Percentiles rank a stretch among this genome's conserved stretches.
Conservation (phyloP, 2,888 invertebrate genomes). For the Melanchra persicariae region DNA sequence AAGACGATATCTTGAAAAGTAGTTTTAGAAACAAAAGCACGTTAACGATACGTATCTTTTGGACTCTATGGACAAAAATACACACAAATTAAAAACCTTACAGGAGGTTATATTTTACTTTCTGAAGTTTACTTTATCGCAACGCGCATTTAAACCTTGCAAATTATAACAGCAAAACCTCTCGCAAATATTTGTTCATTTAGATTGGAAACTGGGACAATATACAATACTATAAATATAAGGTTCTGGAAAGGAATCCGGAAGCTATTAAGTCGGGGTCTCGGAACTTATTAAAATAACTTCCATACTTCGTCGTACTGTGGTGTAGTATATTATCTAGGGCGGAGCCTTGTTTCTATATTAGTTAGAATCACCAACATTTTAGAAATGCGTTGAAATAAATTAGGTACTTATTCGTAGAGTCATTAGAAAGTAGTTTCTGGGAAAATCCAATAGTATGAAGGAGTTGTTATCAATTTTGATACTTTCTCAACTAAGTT, state of each 20-base stretch:
- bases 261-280: conserved; percentile 1
- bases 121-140: too few relatives aligned
- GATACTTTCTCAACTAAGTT: too few relatives aligned
- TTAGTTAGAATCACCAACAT: neutral
- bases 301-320: conserved; percentile 20
- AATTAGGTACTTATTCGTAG: too few relatives aligned
- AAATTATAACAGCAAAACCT: conserved; percentile 9
- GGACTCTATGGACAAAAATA: too few relatives aligned
- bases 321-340: conserved; percentile 18
- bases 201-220: conserved; percentile 3
- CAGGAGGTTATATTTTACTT: neutral
- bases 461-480: too few relatives aligned
- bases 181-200: neutral
- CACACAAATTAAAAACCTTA: neutral
- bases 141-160: neutral
- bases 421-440: too few relatives aligned
- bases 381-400: neutral
- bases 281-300: conserved; percentile 53
- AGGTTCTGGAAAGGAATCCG: conserved; percentile 9
- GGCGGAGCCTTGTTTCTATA: neutral
- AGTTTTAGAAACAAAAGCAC: too few relatives aligned
- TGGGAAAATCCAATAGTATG: too few relatives aligned
- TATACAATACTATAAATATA: conserved; percentile 1
- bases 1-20: too few relatives aligned
- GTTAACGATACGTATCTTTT: too few relatives aligned